These are phyloP conservation scores for Helicolenus hilgendorfi DNA, from an alignment of 2,797 vertebrate species.

Conservation along the genomic window DNA sequence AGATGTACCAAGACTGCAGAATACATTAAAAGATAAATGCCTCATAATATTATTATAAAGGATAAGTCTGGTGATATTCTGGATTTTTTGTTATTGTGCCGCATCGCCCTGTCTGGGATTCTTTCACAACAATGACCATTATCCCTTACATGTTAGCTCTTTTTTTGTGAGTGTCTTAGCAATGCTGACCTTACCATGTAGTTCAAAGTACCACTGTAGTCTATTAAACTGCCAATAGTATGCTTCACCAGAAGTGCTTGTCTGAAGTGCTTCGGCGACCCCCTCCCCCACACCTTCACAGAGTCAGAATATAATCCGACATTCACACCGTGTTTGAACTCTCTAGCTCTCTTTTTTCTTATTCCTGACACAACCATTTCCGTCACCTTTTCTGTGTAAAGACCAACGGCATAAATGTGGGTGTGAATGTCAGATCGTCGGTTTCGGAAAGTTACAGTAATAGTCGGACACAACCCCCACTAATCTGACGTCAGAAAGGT, in stretches of 20 bases:
- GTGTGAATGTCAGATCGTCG: too few relatives aligned
- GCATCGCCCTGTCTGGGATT: too few relatives aligned
- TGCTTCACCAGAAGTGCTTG: not conserved
- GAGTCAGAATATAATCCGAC: not conserved
- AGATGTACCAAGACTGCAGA: not conserved
- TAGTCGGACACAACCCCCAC: not conserved
- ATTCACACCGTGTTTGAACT: not conserved
- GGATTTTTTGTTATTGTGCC: not conserved
- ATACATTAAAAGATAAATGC: conserved; percentile 8
- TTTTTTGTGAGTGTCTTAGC: not conserved
- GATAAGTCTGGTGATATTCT: not conserved
- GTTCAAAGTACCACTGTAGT: not conserved
- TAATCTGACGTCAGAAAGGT: not conserved
- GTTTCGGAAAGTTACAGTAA: not conserved
- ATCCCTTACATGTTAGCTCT: not conserved
- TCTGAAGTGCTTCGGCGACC: not conserved
- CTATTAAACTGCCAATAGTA: not conserved
- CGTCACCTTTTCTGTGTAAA: not conserved
- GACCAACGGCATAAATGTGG: not conserved
- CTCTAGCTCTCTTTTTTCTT: not conserved
- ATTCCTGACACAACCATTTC: not conserved
- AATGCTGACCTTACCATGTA: not conserved
- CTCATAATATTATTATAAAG: not conserved
- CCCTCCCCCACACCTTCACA: not conserved
- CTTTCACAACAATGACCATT: too few relatives aligned